Percentiles rank a stretch among this genome's conserved stretches.
phyloP scores from a whole-genome alignment of 2,797 vertebrate species.

The Loris lydekkerianus region DNA sequence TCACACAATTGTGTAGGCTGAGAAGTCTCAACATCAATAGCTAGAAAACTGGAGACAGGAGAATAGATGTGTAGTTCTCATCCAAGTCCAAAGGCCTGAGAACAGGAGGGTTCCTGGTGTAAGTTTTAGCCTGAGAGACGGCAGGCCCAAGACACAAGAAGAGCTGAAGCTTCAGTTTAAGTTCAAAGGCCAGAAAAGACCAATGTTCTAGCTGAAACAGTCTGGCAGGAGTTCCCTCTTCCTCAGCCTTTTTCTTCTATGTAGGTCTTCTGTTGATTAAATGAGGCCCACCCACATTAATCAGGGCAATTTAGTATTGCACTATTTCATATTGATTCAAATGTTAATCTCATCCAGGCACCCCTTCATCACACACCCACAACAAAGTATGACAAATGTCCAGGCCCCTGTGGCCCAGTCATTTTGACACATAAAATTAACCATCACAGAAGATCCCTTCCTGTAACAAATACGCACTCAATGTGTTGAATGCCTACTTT shows the following conservation, averaged over 20 bases:
- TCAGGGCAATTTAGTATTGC: neutral
- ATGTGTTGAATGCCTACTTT: neutral
- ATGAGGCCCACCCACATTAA: neutral
- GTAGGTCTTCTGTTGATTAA: neutral
- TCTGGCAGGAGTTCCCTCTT: neutral
- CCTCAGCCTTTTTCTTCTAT: neutral
- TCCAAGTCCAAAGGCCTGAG: neutral
- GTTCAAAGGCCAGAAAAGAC: neutral
- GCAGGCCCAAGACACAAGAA: neutral
- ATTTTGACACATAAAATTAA: conserved; percentile 47
- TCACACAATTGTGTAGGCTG: neutral
- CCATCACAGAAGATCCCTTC: neutral
- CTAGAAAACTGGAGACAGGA: neutral
- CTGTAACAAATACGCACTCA: conserved; percentile 14
- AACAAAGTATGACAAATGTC: conserved; percentile 1
- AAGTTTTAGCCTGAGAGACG: neutral
- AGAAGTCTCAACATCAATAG: neutral
- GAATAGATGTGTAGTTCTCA: neutral
- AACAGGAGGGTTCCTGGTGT: fast-evolving
- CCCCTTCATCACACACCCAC: neutral
- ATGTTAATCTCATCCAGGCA: neutral
- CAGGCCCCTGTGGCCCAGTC: neutral
- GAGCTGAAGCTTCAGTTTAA: neutral
- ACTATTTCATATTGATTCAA: neutral
- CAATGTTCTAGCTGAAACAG: neutral